Conservation (phyloP, 2,113 vertebrate species). For the Dipodomys stephensi region DNA sequence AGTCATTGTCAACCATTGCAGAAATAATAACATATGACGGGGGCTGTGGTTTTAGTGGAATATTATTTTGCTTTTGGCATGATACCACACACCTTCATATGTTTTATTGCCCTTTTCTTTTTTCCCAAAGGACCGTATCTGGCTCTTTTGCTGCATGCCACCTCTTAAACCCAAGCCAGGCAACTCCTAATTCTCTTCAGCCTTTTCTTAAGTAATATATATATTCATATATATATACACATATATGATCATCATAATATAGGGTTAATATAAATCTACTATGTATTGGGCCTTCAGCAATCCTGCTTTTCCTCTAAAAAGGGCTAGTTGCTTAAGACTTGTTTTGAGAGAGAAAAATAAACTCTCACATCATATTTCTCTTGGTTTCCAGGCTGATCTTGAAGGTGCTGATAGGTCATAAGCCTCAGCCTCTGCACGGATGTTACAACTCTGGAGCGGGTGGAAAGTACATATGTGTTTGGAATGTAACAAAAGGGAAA, state of each 20-base stretch:
- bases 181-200: constrained; percentile 62
- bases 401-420: constrained; percentile 75
- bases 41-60: constrained; percentile 64
- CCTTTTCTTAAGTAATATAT: constrained; percentile 56
- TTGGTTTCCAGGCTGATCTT: constrained; percentile 65
- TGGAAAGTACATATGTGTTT: constrained; percentile 67
- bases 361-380: constrained; percentile 73
- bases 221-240: neutral
- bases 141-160: constrained; percentile 73
- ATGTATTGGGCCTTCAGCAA: constrained; percentile 71
- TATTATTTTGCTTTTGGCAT: constrained; percentile 69
- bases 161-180: constrained; percentile 63
- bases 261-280: constrained; percentile 73
- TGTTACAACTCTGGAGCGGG: constrained; percentile 62
- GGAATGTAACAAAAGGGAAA: constrained; percentile 74
- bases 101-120: constrained; percentile 66
- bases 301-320: constrained; percentile 76
- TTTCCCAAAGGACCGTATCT: constrained; percentile 71
- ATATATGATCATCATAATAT: constrained; percentile 54
- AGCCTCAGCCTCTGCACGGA: constrained; percentile 65
- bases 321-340: constrained; percentile 70
- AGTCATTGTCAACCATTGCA: constrained; percentile 64
- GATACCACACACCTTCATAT: constrained; percentile 69
- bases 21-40: constrained; percentile 68
- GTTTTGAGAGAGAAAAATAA: constrained; percentile 74